Evolutionary conservation across 2,797 vertebrate species (phyloP).

Genomic region (Anolis apletophallus): DNA sequence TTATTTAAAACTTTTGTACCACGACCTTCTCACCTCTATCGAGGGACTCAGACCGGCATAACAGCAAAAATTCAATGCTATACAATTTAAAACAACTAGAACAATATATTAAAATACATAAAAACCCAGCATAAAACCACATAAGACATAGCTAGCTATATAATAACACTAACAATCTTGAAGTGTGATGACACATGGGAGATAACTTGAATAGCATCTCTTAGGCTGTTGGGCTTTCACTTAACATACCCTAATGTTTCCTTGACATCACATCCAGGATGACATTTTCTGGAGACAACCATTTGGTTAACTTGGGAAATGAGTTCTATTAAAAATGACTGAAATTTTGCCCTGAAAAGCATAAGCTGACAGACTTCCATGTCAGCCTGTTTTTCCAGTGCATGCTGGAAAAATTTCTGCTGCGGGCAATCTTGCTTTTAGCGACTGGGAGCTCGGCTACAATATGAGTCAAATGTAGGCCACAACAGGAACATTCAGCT

Average conservation of each 20-base stretch:
- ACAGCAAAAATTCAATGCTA: too few species aligned
- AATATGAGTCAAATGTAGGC: neutral
- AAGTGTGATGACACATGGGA: neutral
- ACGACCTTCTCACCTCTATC: too few species aligned
- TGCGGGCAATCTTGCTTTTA: neutral
- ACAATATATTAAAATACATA: too few species aligned
- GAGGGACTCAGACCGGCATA: too few species aligned
- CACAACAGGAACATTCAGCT: neutral
- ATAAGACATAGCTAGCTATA: too few species aligned
- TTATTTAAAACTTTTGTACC: too few species aligned
- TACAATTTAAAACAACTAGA: too few species aligned
- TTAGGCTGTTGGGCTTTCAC: neutral
- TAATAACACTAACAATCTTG: neutral
- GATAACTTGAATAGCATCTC: neutral
- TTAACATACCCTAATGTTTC: too few species aligned
- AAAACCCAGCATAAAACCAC: too few species aligned
- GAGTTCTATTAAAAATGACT: neutral
- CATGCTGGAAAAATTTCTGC: neutral
- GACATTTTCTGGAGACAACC: neutral
- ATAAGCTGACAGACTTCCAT: neutral
- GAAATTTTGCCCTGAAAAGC: neutral
- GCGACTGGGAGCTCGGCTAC: neutral
- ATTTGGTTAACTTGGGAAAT: neutral
- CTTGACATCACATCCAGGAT: neutral
- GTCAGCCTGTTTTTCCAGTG: neutral